phyloP scores from a whole-genome alignment of 2,113 vertebrate species.

The Madoqua kirkii region DNA sequence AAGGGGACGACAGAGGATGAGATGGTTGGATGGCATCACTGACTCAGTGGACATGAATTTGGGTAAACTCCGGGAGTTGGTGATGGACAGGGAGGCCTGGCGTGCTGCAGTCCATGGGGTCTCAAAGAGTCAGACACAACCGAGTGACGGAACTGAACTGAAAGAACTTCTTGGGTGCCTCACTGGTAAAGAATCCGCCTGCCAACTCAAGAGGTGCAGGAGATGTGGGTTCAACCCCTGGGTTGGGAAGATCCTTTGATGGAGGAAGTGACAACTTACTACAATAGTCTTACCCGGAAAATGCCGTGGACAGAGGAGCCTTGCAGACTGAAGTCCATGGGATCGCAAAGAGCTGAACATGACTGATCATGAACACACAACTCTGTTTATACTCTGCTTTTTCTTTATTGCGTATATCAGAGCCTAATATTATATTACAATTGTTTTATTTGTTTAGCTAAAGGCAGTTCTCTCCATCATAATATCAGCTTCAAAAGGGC shows the following conservation, averaged over 20 bases:
- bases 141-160: not conserved
- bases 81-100: not conserved
- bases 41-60: not conserved
- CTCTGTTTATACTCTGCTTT: not conserved
- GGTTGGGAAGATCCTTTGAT: not conserved
- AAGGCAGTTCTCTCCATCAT: not conserved
- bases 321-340: not conserved
- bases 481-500: not conserved
- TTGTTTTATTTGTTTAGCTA: not conserved
- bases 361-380: not conserved
- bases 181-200: not conserved
- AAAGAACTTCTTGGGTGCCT: not conserved
- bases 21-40: not conserved
- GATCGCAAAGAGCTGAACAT: not conserved
- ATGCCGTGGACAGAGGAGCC: not conserved
- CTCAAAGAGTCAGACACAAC: not conserved
- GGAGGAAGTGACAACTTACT: not conserved
- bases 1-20: not conserved
- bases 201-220: not conserved
- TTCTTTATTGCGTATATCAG: not conserved
- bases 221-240: not conserved
- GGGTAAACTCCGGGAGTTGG: not conserved
- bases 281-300: not conserved
- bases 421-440: not conserved
- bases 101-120: accelerated